phyloP scores from a whole-genome alignment of 92 coral and sea anemone species.

The Parazoanthus swiftii region DNA sequence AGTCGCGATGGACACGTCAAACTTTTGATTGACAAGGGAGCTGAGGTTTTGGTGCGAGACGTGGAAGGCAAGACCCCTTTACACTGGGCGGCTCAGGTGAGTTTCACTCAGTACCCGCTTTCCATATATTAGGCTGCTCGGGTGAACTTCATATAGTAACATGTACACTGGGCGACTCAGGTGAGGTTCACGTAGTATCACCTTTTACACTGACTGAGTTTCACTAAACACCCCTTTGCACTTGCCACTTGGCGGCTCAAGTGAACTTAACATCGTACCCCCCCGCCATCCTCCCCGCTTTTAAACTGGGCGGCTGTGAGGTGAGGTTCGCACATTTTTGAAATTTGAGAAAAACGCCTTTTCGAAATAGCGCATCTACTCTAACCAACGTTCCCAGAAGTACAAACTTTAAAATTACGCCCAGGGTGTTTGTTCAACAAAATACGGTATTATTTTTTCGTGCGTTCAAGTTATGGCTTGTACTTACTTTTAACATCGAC shows the following conservation, averaged over 20 bases:
- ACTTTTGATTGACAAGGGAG: slow-evolving; percentile 65
- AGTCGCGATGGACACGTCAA: slow-evolving; percentile 70
- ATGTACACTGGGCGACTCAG: too few species aligned
- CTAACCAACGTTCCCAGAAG: too few species aligned
- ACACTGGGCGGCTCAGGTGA: slow-evolving; percentile 91
- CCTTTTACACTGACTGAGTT: too few species aligned
- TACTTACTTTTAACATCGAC: neutral
- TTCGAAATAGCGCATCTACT: too few species aligned
- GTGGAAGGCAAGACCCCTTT: slow-evolving; percentile 76
- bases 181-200: neutral
- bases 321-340: too few species aligned
- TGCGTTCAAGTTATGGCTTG: neutral
- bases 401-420: too few species aligned
- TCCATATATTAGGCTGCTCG: neutral
- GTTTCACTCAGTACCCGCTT: neutral
- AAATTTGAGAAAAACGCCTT: too few species aligned
- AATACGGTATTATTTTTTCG: neutral
- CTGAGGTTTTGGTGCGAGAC: slow-evolving; percentile 78
- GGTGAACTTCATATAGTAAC: slow-evolving; percentile 24
- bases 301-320: too few species aligned
- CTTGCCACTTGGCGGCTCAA: neutral
- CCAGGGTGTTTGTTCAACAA: too few species aligned
- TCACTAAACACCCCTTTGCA: too few species aligned
- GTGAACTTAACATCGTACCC: neutral
- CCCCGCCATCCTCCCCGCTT: too few species aligned